A percentile compares a stretch with the other conserved stretches of the same genome.
Conservation (phyloP, 2,888 invertebrate species). For the Melieria picta region DNA sequence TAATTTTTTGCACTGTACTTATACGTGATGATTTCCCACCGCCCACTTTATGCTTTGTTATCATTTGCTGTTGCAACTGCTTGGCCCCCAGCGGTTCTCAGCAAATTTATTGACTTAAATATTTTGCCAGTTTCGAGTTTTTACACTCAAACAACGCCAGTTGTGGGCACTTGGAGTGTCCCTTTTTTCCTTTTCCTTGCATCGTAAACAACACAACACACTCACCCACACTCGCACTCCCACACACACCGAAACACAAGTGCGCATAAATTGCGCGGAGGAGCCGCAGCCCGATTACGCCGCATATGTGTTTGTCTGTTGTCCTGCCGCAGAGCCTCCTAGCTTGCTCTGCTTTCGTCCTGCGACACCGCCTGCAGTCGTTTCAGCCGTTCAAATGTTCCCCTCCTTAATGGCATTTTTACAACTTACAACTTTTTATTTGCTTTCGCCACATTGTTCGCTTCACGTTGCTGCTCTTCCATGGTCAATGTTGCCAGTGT, state of each 20-base stretch:
- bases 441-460: background rate
- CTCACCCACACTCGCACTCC: background rate
- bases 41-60: background rate
- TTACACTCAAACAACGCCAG: background rate
- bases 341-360: background rate
- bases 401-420: background rate
- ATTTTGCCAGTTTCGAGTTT: background rate
- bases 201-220: background rate
- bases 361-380: background rate
- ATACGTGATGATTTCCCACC: background rate
- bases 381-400: background rate
- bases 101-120: too few species aligned
- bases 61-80: background rate
- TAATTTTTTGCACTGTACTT: background rate
- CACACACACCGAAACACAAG: background rate
- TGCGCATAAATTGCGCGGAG: background rate
- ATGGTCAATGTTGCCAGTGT: background rate
- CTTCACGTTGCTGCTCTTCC: background rate
- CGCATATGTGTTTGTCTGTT: background rate
- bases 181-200: background rate
- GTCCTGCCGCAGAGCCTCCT: background rate
- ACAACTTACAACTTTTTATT: conserved; percentile 9
- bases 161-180: background rate
- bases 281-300: background rate
- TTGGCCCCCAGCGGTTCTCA: background rate